Evolutionary conservation across 2,113 vertebrate genomes (phyloP).

Genomic region (Alethe castanea): DNA sequence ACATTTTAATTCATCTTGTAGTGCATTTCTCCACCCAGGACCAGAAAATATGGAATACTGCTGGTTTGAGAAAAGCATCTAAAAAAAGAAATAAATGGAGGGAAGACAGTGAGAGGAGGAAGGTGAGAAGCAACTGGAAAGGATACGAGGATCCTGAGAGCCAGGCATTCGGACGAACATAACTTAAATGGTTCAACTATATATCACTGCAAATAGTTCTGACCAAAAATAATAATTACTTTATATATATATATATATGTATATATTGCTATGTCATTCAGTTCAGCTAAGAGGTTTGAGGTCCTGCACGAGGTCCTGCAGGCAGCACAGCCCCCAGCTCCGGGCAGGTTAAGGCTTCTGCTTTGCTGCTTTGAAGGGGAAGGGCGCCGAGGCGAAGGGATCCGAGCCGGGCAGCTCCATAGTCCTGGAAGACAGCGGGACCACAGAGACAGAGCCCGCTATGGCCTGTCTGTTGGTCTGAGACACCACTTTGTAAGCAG

Average conservation of each 20-base stretch:
- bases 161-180: conserved; percentile 9
- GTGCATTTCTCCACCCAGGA: not conserved
- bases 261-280: not conserved
- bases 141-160: not conserved
- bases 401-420: conserved; percentile 77
- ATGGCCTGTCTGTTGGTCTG: conserved; percentile 77
- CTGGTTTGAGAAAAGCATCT: conserved; percentile 8
- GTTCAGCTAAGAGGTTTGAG: not conserved
- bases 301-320: not conserved
- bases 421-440: conserved; percentile 82
- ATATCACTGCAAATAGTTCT: conserved; percentile 30
- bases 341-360: conserved; percentile 82
- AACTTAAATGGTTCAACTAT: conserved; percentile 49
- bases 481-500: conserved; percentile 88
- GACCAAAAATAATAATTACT: conserved; percentile 27
- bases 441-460: conserved; percentile 78
- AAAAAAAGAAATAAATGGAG: not conserved
- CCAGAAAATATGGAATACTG: not conserved
- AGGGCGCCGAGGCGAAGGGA: conserved; percentile 91
- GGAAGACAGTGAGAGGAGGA: not conserved
- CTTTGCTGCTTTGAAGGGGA: conserved; percentile 86
- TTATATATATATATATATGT: not conserved
- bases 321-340: not conserved
- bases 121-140: not conserved
- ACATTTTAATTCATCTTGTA: not conserved